Evolutionary conservation across 1,140 invertebrate genomes (phyloP).

Genomic region (Cydia amplana): DNA sequence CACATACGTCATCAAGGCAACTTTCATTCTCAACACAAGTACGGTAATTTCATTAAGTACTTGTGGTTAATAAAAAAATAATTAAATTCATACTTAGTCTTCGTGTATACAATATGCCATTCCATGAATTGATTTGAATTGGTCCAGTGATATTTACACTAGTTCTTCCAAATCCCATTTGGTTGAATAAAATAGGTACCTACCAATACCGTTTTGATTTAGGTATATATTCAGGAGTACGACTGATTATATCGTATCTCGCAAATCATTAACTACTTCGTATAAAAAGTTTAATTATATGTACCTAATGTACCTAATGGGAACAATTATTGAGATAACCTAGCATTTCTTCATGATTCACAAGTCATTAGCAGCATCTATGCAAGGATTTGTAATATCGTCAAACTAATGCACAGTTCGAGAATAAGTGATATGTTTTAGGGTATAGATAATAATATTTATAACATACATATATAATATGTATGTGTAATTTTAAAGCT

Average conservation of each 20-base stretch:
- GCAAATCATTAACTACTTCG: conserved; percentile 14
- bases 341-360: not conserved
- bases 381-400: not conserved
- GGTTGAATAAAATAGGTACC: conserved; percentile 14
- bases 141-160: conserved; percentile 23
- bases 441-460: conserved; percentile 20
- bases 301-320: no score
- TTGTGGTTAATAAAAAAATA: conserved; percentile 26
- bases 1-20: conserved; percentile 25
- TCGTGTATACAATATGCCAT: conserved; percentile 18
- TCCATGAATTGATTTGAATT: conserved; percentile 26
- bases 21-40: conserved; percentile 27
- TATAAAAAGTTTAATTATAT: conserved; percentile 22
- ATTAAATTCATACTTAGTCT: conserved; percentile 3
- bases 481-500: conserved; percentile 42
- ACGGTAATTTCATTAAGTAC: conserved; percentile 27
- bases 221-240: conserved; percentile 21
- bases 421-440: conserved; percentile 57
- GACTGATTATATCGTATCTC: not conserved
- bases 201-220: conserved; percentile 14
- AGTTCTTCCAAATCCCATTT: conserved; percentile 32
- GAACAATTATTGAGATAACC: not conserved
- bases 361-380: conserved; percentile 2
- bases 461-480: conserved; percentile 42
- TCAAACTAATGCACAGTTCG: conserved; percentile 30